A percentile compares a stretch with the other conserved stretches of the same genome.
Conservation (phyloP, 2,113 vertebrate genomes). For the Loxodonta africana region DNA sequence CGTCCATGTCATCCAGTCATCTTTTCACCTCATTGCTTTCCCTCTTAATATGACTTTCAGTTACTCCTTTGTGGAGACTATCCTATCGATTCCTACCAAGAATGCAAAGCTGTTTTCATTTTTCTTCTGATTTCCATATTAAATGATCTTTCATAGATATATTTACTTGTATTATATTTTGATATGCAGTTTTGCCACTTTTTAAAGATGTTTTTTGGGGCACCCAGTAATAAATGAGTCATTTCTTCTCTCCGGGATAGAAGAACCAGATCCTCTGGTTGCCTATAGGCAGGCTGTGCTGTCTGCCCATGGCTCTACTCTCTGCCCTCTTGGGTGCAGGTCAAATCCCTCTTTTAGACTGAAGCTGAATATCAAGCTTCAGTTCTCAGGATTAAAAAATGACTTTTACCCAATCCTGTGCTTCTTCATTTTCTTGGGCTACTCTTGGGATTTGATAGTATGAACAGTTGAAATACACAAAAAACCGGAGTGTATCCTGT, state of each 20-base stretch:
- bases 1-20: not conserved
- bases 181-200: not conserved
- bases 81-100: conserved; percentile 2
- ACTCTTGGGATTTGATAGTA: not conserved
- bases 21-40: conserved; percentile 43
- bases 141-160: conserved; percentile 39
- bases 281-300: not conserved
- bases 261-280: not conserved
- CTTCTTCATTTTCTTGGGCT: not conserved
- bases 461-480: conserved; percentile 5
- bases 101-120: conserved; percentile 7
- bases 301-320: not conserved
- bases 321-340: not conserved
- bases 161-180: conserved; percentile 36
- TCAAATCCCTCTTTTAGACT: not conserved
- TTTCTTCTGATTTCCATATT: conserved; percentile 55
- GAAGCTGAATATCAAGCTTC: not conserved
- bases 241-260: not conserved
- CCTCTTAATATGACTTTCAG: not conserved
- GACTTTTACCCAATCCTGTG: not conserved
- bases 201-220: conserved; percentile 42
- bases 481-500: not conserved
- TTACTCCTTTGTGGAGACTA: not conserved
- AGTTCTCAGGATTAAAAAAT: not conserved
- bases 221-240: not conserved